Evolutionary conservation across 2,797 vertebrate species (phyloP).

Genomic region (Arremon aurantiirostris): DNA sequence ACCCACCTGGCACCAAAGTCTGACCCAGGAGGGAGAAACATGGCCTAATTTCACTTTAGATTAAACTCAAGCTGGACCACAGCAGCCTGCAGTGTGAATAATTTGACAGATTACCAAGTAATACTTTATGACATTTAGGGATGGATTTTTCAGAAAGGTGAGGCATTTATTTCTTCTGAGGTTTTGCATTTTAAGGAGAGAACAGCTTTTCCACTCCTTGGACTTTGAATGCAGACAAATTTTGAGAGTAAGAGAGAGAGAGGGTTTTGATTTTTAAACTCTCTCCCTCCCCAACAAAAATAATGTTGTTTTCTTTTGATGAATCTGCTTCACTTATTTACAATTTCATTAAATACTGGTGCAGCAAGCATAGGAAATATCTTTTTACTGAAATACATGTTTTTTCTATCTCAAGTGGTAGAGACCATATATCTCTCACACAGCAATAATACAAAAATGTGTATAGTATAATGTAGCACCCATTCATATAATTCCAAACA

Average conservation of each 20-base stretch:
- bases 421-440: background rate
- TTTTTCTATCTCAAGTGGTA: background rate
- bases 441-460: background rate
- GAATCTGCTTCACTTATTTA: background rate
- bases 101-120: background rate
- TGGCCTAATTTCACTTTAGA: background rate
- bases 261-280: background rate
- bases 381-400: conserved; percentile 5
- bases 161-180: background rate
- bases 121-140: conserved; percentile 49
- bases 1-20: background rate
- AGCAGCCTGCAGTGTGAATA: background rate
- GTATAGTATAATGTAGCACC: background rate
- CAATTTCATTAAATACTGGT: conserved; percentile 11
- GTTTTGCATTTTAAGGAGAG: conserved; percentile 39
- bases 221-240: background rate
- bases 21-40: background rate
- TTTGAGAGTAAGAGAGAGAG: background rate
- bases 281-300: background rate
- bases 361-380: background rate
- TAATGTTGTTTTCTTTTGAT: background rate
- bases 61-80: background rate
- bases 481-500: conserved; percentile 31
- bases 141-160: conserved; percentile 43
- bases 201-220: background rate